Conservation (phyloP, 2,797 vertebrate species). For the Artibeus jamaicensis region DNA sequence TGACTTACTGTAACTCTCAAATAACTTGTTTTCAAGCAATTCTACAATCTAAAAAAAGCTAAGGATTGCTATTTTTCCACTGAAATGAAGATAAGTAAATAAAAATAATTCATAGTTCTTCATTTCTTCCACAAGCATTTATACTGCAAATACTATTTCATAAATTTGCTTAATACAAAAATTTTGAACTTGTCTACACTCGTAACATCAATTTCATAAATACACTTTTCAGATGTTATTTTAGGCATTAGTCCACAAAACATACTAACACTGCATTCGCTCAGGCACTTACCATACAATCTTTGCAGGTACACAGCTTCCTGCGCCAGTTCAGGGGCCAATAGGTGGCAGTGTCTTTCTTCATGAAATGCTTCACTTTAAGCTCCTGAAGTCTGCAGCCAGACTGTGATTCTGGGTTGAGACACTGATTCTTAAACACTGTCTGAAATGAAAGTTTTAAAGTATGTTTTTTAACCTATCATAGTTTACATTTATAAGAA, state of each 20-base stretch:
- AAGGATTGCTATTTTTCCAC: conserved; percentile 10
- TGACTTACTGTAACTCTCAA: neutral
- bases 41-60: neutral
- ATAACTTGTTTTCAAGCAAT: conserved; percentile 24
- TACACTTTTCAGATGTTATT: neutral
- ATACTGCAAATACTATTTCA: neutral
- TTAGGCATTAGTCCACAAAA: neutral
- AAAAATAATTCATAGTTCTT: neutral
- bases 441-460: conserved; percentile 75
- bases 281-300: conserved; percentile 88
- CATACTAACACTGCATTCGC: neutral
- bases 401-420: conserved; percentile 65
- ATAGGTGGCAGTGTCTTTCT: conserved; percentile 89
- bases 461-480: neutral
- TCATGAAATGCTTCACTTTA: conserved; percentile 77
- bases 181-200: neutral
- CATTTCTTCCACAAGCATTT: conserved; percentile 12
- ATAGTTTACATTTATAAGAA: neutral
- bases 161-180: neutral
- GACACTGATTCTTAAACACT: conserved; percentile 60
- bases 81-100: neutral
- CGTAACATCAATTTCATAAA: neutral
- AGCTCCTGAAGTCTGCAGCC: conserved; percentile 88
- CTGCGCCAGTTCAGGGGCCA: conserved; percentile 93
- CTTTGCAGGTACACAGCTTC: conserved; percentile 91